Evolutionary conservation across 2,797 vertebrate species (phyloP).

Genomic region (Lagorchestes hirsutus): DNA sequence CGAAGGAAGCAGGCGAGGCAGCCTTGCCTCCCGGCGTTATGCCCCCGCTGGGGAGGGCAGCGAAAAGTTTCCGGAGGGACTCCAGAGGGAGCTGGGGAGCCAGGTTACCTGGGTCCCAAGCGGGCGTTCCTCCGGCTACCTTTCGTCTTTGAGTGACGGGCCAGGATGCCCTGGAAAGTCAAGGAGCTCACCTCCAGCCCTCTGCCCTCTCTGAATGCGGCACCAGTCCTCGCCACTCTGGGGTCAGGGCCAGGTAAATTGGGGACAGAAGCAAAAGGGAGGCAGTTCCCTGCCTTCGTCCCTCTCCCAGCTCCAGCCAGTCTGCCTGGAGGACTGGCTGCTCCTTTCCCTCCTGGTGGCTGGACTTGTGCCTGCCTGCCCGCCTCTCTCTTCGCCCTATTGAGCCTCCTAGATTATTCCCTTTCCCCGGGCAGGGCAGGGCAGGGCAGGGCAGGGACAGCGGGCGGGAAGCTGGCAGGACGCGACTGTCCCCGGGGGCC

Average conservation of each 20-base stretch:
- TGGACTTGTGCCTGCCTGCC: too few species aligned
- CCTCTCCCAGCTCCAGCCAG: constrained; percentile 29
- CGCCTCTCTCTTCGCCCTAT: constrained; percentile 28
- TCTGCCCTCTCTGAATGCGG: constrained; percentile 73
- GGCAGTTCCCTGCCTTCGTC: constrained; percentile 47
- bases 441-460: constrained; percentile 64
- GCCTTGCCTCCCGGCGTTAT: constrained; percentile 19
- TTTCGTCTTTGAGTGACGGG: constrained; percentile 25
- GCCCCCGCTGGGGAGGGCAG: constrained; percentile 70
- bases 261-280: not conserved
- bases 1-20: constrained; percentile 25
- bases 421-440: constrained; percentile 37
- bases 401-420: constrained; percentile 10
- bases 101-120: constrained; percentile 44
- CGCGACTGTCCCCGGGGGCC: constrained; percentile 56
- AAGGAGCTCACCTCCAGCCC: constrained; percentile 76
- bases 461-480: constrained; percentile 32
- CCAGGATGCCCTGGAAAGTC: constrained; percentile 59
- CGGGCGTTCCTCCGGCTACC: constrained; percentile 36
- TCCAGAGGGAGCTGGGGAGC: constrained; percentile 54
- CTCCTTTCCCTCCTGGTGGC: not conserved
- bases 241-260: constrained; percentile 12
- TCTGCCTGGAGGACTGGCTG: constrained; percentile 47
- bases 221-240: constrained; percentile 60
- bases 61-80: constrained; percentile 80